Evolutionary conservation across 2,888 invertebrate genomes (phyloP), one percentile per base, ranked within the genome.

Genomic region (Acanthosepion esculentum): DNA sequence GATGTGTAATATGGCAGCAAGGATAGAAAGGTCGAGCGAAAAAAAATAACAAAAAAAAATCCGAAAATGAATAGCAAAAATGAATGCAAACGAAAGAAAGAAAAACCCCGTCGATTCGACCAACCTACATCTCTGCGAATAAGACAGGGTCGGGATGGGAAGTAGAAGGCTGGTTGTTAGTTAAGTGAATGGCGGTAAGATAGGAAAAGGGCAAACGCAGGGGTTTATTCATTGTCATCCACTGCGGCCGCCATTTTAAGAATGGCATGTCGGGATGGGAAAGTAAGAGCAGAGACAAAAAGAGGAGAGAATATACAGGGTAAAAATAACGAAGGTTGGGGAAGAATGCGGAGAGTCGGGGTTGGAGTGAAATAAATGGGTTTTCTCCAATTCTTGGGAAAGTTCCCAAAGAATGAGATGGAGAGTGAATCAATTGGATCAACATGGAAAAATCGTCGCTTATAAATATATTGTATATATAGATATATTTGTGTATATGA

Each of bases 101-200:
- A 78, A 64, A 64, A 64, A 78, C n/a, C 15, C 78, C 33, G n/a
- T 78, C n/a, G 8, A 8, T n/a, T 12, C 33, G n/a, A n/a, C 78
- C n/a, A 78, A n/a, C n/a, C 12, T n/a, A 4, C 8, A n/a, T 33
- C n/a, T 78, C 12, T 78, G 15, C n/a, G 78, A 78, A 78, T 78
- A n/a, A 4, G 78, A 12, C 1, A 23, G 15, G 78, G n/a, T n/a
- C 10, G 78, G n/a, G 23, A 20, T 20, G 10, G n/a, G 8, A n/a
- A 12, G n/a, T 1, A 1, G 29, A 10, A n/a, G 78, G 18, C 12
- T 33, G n/a, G 78, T n/a, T 78, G 15, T 78, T n/a, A 78, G n/a
- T 78, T 78, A 78, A 78, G 78, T 78, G n/a, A 78, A 78, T 78
- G 78, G 78, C n/a, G 78, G 78, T n/a, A 78, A 78, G 78, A 78